Conservation (phyloP, 2,113 vertebrate species). For the Oryctolagus cuniculus region mOryCun1.1 NC_091435.1:148366001-148366500, state of each 20-base stretch:
- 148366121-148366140: background rate
- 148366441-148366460: slow-evolving; percentile 84
- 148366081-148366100: background rate
- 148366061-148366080: background rate
- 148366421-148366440: slow-evolving; percentile 28
- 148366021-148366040: background rate
- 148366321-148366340: slow-evolving; percentile 80
- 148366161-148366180: background rate
- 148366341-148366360: slow-evolving; percentile 80
- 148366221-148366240: slow-evolving; percentile 23
- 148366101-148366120: background rate
- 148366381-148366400: slow-evolving; percentile 51
- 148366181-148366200: background rate
- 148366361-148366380: slow-evolving; percentile 79
- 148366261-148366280: slow-evolving; percentile 39
- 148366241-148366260: slow-evolving; percentile 24
- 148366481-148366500: background rate
- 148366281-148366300: background rate
- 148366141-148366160: background rate
- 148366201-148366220: slow-evolving; percentile 32
- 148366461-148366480: slow-evolving; percentile 52
- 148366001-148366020: background rate
- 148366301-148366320: background rate
- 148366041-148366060: slow-evolving; percentile 5
- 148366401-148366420: slow-evolving; percentile 30